These are phyloP conservation scores for Onychomys leucogaster DNA, from an alignment of 2,797 vertebrate species.

Conservation along the genomic window DNA sequence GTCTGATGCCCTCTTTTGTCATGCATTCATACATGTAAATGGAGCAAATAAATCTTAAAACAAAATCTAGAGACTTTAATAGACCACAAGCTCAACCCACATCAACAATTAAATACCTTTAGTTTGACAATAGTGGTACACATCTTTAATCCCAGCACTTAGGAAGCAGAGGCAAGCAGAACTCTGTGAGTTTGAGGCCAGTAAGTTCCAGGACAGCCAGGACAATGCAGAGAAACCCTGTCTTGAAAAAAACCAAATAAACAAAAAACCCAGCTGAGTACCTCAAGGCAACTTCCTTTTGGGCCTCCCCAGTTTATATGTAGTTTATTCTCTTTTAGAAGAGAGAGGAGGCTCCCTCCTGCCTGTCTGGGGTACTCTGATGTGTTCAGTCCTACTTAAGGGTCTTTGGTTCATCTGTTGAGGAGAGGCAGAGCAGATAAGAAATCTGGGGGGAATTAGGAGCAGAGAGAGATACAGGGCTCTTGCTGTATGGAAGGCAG, in stretches of 20 bases:
- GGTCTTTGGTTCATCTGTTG: background rate
- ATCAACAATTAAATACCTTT: background rate
- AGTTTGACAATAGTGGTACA: background rate
- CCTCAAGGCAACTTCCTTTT: background rate
- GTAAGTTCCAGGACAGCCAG: background rate
- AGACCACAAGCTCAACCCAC: background rate
- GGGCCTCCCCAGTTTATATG: background rate
- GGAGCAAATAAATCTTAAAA: background rate
- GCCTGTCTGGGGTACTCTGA: background rate
- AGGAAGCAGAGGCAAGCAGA: background rate
- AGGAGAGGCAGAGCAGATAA: background rate
- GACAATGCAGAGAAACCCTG: background rate
- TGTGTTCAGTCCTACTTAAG: background rate
- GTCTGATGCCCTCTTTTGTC: background rate
- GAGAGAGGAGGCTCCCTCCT: background rate
- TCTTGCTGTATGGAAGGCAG: background rate
- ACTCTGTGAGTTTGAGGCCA: background rate
- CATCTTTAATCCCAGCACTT: background rate
- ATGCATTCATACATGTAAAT: background rate
- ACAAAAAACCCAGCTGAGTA: background rate
- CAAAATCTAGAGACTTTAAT: background rate
- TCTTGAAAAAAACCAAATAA: background rate
- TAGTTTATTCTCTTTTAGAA: background rate
- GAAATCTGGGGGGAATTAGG: background rate
- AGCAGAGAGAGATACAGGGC: background rate